Conservation (phyloP, 2,113 vertebrate genomes). For the Paraplagusia blochii region DNA sequence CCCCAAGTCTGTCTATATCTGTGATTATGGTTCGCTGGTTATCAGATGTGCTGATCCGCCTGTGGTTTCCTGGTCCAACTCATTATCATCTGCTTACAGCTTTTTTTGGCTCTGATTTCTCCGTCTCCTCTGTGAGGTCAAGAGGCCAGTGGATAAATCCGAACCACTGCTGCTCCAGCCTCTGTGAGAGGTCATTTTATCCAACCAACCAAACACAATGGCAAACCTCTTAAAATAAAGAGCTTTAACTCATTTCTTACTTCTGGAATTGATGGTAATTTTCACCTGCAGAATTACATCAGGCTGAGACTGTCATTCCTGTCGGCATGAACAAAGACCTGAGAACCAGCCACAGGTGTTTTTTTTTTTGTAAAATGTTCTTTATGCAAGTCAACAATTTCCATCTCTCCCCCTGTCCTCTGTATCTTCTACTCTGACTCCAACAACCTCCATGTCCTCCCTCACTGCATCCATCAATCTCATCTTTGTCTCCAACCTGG, state of each 20-base stretch:
- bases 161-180: neutral
- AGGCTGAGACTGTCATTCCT: conserved; percentile 9
- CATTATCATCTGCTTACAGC: neutral
- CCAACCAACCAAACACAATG: neutral
- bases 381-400: no score
- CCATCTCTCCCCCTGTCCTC: no score
- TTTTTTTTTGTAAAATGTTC: no score
- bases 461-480: no score
- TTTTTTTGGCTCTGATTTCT: neutral
- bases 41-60: neutral
- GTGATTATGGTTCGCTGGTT: neutral
- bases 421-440: no score
- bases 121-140: neutral
- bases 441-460: no score
- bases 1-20: neutral
- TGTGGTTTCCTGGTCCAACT: neutral
- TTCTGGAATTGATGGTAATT: neutral
- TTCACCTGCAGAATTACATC: neutral
- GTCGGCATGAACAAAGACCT: neutral
- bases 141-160: neutral
- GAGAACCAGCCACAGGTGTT: no score
- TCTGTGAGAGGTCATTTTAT: neutral
- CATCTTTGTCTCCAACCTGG: no score
- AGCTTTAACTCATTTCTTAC: conserved; percentile 6
- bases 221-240: neutral